phyloP scores from a whole-genome alignment of 2,113 vertebrate species.

The Pachyramphus minor region DNA sequence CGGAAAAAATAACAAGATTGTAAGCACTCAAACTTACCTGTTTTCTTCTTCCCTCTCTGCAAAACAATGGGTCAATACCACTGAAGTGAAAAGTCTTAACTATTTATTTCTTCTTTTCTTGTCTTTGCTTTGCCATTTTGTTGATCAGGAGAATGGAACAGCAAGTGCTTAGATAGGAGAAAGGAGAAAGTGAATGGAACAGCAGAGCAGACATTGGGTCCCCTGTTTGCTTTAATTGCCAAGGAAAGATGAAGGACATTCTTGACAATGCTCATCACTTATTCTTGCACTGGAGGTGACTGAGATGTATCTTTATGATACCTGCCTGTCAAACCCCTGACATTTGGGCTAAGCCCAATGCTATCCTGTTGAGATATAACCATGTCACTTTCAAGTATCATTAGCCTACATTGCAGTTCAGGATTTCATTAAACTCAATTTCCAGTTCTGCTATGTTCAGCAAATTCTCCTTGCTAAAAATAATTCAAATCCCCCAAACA shows the following conservation, averaged over 20 bases:
- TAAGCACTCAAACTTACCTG: not conserved
- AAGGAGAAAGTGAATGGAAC: not conserved
- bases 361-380: conserved; percentile 18
- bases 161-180: not conserved
- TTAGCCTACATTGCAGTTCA: not conserved
- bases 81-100: not conserved
- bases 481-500: not conserved
- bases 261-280: conserved; percentile 28
- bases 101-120: not conserved
- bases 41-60: not conserved
- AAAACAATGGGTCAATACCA: not conserved
- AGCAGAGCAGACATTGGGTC: not conserved
- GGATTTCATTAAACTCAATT: conserved; percentile 25
- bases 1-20: not conserved
- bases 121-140: not conserved
- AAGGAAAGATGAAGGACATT: conserved; percentile 32
- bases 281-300: conserved; percentile 8
- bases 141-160: not conserved
- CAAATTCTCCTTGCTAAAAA: conserved; percentile 7
- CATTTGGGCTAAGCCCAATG: not conserved
- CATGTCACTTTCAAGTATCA: conserved; percentile 22
- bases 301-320: conserved; percentile 48
- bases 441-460: not conserved
- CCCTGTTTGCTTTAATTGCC: not conserved
- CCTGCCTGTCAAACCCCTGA: conserved; percentile 26